Evolutionary conservation across 2,797 vertebrate species (phyloP), one percentile per base, ranked within the genome.

Genomic region (Ctenopoma kingsleyae): DNA sequence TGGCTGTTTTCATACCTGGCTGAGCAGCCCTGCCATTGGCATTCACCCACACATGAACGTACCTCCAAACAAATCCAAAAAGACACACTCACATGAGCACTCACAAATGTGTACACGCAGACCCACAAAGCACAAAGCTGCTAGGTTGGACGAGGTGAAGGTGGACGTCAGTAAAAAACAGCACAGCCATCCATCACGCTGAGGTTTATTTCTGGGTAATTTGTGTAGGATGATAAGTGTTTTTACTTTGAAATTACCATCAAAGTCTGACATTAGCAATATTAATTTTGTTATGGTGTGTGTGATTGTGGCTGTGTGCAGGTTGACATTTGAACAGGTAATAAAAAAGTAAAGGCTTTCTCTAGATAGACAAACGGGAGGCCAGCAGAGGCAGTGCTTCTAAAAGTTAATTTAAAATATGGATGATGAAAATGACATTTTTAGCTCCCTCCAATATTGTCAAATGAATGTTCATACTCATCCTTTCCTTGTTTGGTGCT

Each of bases 291-390:
- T 70, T 40, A 63, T 41, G 48, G 41, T 11, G 27, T 62, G 49
- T 67, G 62, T 54, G 67, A 72, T 51, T 60, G 59, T 71, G 60
- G 57, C 62, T 55, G 67, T 81, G 58, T 79, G 63, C 66, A 57
- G 64, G 64, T n/a, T 85, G 79, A 87, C 87, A 87, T 89, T 89
- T 84, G n/a, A 84, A 82, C 67, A 78, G 74, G 83, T 80, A 69
- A 83, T 88, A 74, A 74, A 80, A 76, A 48, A 60, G 57, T 27
- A 69, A 81, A 75, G 67, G 15, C 49, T 56, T 46, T 65, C 25
- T 49, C 3, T 20, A 3, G 15, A 25, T 35, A 54, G 55, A 58
- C 32, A 48, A 44, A 71, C 36, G 46, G 3, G 38, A 50, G 50
- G 62, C 46, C 38, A 27, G 55, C 43, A 22, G 47, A 71, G 53